These are phyloP conservation scores for Synanthedon formicaeformis DNA, from an alignment of 2,888 invertebrate species.

Conservation along the genomic window DNA sequence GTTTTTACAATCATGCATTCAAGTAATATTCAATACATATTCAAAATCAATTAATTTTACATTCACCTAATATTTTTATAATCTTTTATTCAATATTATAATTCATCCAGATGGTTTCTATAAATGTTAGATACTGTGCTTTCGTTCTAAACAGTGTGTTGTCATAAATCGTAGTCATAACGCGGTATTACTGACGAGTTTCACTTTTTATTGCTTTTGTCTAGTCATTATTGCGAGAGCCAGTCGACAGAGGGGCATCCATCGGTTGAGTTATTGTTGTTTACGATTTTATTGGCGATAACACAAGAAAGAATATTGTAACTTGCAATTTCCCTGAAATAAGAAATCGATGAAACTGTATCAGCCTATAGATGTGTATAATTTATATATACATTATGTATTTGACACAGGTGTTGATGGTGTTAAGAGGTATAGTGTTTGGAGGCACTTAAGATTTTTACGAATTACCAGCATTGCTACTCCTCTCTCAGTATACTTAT, in stretches of 20 bases:
- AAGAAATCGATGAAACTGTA: no score
- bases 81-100: constrained; percentile 1
- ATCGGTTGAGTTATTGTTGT: constrained; percentile 13
- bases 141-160: constrained; percentile 5
- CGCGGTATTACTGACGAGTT: constrained; percentile 35
- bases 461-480: no score
- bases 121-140: constrained; percentile 11
- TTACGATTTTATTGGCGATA: constrained; percentile 17
- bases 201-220: constrained; percentile 43
- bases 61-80: no score
- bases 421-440: no score
- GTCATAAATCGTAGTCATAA: constrained; percentile 23
- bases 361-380: no score
- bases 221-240: constrained; percentile 24
- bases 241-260: constrained; percentile 6
- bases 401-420: no score
- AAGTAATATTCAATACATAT: no score
- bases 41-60: no score
- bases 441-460: no score
- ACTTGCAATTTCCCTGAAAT: not conserved
- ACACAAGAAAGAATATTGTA: not conserved
- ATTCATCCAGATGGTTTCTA: not conserved
- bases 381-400: no score
- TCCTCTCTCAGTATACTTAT: no score
- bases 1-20: no score